phyloP scores from a whole-genome alignment of 2,113 vertebrate genomes.

The Triplophysa tibetana region DNA sequence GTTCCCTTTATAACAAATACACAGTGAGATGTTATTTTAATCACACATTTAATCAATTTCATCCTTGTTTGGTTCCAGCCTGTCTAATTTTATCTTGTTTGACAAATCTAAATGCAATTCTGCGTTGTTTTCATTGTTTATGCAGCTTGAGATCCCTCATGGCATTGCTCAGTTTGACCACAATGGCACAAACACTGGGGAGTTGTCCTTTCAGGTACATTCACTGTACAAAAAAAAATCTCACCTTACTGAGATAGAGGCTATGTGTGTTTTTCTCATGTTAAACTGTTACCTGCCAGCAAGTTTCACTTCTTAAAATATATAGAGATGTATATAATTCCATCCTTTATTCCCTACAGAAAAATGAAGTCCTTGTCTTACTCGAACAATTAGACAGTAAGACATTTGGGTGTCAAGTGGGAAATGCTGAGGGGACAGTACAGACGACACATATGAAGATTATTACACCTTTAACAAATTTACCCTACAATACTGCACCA shows the following conservation, averaged over 20 bases:
- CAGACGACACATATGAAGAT: constrained; percentile 76
- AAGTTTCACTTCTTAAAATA: no score
- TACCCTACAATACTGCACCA: background rate
- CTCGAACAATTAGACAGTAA: constrained; percentile 72
- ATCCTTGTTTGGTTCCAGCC: background rate
- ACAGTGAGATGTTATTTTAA: constrained; percentile 73
- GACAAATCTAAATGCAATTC: background rate
- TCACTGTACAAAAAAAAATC: background rate
- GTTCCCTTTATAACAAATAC: constrained; percentile 93
- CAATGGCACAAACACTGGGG: constrained; percentile 70
- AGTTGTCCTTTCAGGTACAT: constrained; percentile 83
- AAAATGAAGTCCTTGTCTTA: constrained; percentile 78
- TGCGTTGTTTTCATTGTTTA: constrained; percentile 3
- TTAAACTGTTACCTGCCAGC: background rate
- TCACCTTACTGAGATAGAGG: no score
- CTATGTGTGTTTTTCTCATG: no score
- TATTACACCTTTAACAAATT: constrained; percentile 73
- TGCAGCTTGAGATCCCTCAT: constrained; percentile 82
- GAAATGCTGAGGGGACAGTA: constrained; percentile 70
- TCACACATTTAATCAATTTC: background rate
- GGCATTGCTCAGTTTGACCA: constrained; percentile 78
- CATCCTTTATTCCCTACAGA: constrained; percentile 59
- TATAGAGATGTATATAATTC: background rate
- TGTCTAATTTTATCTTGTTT: no score
- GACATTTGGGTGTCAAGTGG: constrained; percentile 78